Base-by-base conservation (phyloP, 64 coral and sea anemone species). In the Stichodactyla helianthus region DNA sequence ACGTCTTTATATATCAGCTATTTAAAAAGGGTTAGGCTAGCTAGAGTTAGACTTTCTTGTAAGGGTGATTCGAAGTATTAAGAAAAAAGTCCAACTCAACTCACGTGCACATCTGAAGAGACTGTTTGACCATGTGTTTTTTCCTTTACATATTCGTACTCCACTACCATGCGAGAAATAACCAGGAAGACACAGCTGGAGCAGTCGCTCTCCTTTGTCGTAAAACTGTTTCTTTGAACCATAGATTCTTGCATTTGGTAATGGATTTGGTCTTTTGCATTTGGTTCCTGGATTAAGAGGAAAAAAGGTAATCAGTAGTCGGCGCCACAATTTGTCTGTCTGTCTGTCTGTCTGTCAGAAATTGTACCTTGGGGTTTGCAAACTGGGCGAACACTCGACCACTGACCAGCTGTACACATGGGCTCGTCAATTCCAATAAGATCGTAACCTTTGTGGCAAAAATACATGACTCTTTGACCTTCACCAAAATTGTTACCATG, bases 371-470 rank as follows among this genome's bases (percentile, higher is more conserved):
- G 7, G 4, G 22, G 68, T 74, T 81, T 81, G 19, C 87, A 88
- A 44, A 76, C 60, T 6, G 89, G 89, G 68, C 51, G 13, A 52
- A 11, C 54, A 26, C 63, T 27, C 23, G 74, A 86, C 89, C 89
- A 91, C 68, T 59, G 16, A 16, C 89, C 89, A 80, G 86, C 84
- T 58, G 50, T 50, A 79, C 89, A 91, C 6, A 71, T 82, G 19
- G 76, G 51, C 31, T 44, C 86, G 1, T 12, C 51, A 31, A 35
- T 23, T 11, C 89, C 89, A 10, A 52, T 31, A 10, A 91, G 16
- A 27, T 22, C 77, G 70, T 86, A 91, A 52, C 58, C 55, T 35
- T 20, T 35, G 25, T 86, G 83, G 64, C 89, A 91, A 10, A 55
- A 20, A 70, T 86, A 91, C 5, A 51, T 70, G 7, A 91, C 77